A percentile compares a stretch with the other conserved stretches of the same genome.
These are phyloP conservation scores for Darwinula stevensoni DNA, from an alignment of 2,888 invertebrate species.

Conservation along the genomic window DNA sequence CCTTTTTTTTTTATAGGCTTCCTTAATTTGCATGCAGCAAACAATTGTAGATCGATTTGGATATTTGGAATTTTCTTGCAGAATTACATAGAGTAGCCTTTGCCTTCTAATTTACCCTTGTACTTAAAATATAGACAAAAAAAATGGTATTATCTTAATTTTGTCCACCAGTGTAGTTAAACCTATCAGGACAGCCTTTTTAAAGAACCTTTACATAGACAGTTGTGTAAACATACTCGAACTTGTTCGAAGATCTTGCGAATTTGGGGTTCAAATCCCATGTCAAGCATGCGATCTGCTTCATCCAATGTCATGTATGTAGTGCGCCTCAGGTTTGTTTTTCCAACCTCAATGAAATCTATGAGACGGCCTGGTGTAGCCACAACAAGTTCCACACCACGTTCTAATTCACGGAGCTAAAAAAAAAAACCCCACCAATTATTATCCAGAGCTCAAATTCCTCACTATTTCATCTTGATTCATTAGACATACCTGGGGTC, in stretches of 20 bases:
- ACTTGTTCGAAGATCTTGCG: conserved; percentile 84
- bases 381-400: conserved; percentile 77
- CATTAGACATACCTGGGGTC: conserved; percentile 62
- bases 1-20: too few species aligned
- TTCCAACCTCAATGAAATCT: conserved; percentile 59
- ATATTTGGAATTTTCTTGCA: too few species aligned
- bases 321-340: conserved; percentile 39
- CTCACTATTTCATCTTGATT: too few species aligned
- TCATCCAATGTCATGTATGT: conserved; percentile 74
- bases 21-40: too few species aligned
- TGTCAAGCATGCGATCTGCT: conserved; percentile 91
- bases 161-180: too few species aligned
- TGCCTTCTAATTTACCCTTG: too few species aligned
- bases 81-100: too few species aligned
- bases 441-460: too few species aligned
- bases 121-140: too few species aligned
- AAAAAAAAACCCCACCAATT: background rate
- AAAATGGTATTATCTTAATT: too few species aligned
- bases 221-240: conserved; percentile 25
- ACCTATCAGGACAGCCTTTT: background rate
- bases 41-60: too few species aligned
- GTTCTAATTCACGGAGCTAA: conserved; percentile 40
- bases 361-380: conserved; percentile 86
- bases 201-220: background rate
- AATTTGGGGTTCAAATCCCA: conserved; percentile 96